Conservation (phyloP, 2,113 vertebrate species). For the Sminthopsis crassicaudata region DNA sequence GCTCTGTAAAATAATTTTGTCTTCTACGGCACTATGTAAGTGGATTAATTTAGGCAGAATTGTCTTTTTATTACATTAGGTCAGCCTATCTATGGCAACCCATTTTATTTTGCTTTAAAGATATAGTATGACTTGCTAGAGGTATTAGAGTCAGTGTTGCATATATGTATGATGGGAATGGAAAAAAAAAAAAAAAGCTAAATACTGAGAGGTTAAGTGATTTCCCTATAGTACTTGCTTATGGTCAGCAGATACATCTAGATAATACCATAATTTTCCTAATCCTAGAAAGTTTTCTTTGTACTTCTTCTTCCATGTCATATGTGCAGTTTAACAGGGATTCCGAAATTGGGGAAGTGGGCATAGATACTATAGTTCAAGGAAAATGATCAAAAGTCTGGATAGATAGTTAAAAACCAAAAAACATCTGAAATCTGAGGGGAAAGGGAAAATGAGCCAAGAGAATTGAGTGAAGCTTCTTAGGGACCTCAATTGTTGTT, state of each 20-base stretch:
- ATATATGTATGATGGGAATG: not conserved
- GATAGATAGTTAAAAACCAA: not conserved
- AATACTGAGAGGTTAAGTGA: not conserved
- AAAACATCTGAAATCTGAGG: not conserved
- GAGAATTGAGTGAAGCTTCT: not conserved
- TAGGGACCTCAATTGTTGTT: not conserved
- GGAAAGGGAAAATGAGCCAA: not conserved
- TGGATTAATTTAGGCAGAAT: no score
- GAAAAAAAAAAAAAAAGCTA: not conserved
- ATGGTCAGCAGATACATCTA: not conserved
- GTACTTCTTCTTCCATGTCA: not conserved
- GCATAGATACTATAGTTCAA: not conserved
- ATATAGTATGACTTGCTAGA: not conserved
- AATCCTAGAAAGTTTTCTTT: not conserved
- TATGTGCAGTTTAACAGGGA: not conserved
- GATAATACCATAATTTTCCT: not conserved
- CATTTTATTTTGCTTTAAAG: not conserved
- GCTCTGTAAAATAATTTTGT: no score
- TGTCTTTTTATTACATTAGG: no score
- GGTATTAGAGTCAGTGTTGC: not conserved
- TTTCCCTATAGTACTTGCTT: not conserved
- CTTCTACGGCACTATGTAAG: no score
- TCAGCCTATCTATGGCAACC: no score
- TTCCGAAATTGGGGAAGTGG: not conserved
- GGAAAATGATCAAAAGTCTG: not conserved